Evolutionary conservation across 2,888 invertebrate genomes (phyloP), one percentile per base, ranked within the genome.

Genomic region (Prenolepis imparis): DNA sequence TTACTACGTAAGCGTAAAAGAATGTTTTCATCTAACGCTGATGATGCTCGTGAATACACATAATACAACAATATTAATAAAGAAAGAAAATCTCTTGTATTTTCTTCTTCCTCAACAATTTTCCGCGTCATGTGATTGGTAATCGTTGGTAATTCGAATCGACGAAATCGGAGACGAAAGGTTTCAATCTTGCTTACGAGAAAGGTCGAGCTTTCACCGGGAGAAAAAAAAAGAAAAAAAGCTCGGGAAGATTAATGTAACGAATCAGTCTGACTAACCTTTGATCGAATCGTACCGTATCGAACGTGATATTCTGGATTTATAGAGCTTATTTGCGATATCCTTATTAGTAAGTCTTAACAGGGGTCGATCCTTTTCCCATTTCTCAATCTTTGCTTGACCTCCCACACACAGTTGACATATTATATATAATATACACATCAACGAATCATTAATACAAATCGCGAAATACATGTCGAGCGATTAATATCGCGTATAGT

Each of bases 221-320:
- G 15, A 28, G 41, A 9, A 32, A 18, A 41, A 41, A 21, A 24
- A 36, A 66, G 28, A 48, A 48, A 44, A 44, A 48, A 48, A 72
- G 44, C 32, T 36, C 18, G 70, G 6, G 4, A 70, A 70, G 72
- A 78, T 78, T 78, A 78, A 78, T 78, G 78, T 72, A 59, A 78
- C 59, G 72, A 78, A 78, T 78, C 78, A 78, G 72, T 70, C 72
- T 44, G 32, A 15, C 70, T 78, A 78, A 68, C 41, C 21, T 78
- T 70, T 78, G 59, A 78, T 72, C 70, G 44, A 78, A 70, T 68
- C 41, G 48, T 44, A 57, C 18, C 32, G 44, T 59, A 78, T 68
- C 32, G 68, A 68, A 59, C 21, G 32, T 57, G 72, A 59, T 44
- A 70, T 70, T 70, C 32, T 18, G 24, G 41, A 48, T 24, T 78